These are phyloP conservation scores for Branchipolynoe longqiensis DNA, from an alignment of 2,888 invertebrate genomes.

Conservation along the genomic window DNA sequence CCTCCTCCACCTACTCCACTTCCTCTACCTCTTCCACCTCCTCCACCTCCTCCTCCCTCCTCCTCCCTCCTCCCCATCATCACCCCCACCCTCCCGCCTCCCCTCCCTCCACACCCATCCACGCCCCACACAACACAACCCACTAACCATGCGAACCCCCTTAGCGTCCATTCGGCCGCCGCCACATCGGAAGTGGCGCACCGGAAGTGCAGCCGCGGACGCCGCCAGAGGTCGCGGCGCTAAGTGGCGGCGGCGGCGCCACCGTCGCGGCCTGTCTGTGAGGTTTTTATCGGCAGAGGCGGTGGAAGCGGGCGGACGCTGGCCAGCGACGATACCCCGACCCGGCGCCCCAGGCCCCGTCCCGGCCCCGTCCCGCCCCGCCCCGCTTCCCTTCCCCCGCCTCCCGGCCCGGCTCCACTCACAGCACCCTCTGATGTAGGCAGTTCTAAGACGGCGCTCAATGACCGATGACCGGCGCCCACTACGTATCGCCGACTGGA, in stretches of 20 bases:
- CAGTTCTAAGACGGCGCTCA: slow-evolving; percentile 17
- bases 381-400: too few species aligned
- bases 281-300: neutral
- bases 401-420: too few species aligned
- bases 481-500: slow-evolving; percentile 18
- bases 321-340: too few species aligned
- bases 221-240: slow-evolving; percentile 40
- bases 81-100: too few species aligned
- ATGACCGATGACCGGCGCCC: slow-evolving; percentile 46
- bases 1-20: too few species aligned
- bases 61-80: too few species aligned
- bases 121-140: neutral
- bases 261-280: slow-evolving; percentile 21
- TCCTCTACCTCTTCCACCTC: too few species aligned
- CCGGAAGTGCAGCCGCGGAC: slow-evolving; percentile 38
- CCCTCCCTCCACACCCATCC: neutral
- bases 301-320: too few species aligned
- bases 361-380: too few species aligned
- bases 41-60: too few species aligned
- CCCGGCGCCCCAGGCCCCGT: too few species aligned
- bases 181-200: neutral
- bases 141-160: slow-evolving; percentile 33
- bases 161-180: slow-evolving; percentile 40
- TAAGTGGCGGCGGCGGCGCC: slow-evolving; percentile 36
- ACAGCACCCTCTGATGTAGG: slow-evolving; percentile 33